Conservation (phyloP, 2,113 vertebrate species). For the Lagopus muta region DNA sequence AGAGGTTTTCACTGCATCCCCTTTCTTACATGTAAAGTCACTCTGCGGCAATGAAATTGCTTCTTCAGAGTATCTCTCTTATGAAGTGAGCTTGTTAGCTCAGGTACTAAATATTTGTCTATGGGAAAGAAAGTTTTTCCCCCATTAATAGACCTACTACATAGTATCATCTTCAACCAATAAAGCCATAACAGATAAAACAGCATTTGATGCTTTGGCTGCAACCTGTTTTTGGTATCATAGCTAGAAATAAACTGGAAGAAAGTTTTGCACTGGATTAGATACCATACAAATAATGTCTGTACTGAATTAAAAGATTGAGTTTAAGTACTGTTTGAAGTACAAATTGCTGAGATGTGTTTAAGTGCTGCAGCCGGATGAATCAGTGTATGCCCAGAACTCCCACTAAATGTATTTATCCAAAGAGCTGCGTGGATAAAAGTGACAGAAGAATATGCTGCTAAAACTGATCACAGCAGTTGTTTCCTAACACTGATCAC, state of each 20-base stretch:
- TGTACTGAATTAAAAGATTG: slow-evolving; percentile 5
- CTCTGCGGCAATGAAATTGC: not conserved
- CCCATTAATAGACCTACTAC: not conserved
- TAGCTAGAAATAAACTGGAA: not conserved
- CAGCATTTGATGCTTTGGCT: slow-evolving; percentile 13
- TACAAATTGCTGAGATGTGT: not conserved
- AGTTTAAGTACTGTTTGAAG: slow-evolving; percentile 36
- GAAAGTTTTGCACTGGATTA: slow-evolving; percentile 21
- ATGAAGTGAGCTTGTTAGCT: not conserved
- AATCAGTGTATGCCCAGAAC: slow-evolving; percentile 21
- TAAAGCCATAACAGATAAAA: slow-evolving; percentile 8
- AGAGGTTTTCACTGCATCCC: not conserved
- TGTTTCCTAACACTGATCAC: slow-evolving; percentile 33
- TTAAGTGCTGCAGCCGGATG: slow-evolving; percentile 47
- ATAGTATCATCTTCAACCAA: slow-evolving; percentile 9
- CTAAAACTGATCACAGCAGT: slow-evolving; percentile 21
- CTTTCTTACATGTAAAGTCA: not conserved
- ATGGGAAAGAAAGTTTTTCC: slow-evolving; percentile 28
- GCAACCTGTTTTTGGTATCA: slow-evolving; percentile 2
- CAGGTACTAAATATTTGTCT: slow-evolving; percentile 30
- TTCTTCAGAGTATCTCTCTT: not conserved
- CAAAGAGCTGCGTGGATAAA: slow-evolving; percentile 26
- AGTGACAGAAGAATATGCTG: slow-evolving; percentile 30
- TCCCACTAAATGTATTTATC: slow-evolving; percentile 57
- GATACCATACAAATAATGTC: slow-evolving; percentile 5